Conservation (phyloP, 2,888 invertebrate genomes). For the Magallana nippona region DNA sequence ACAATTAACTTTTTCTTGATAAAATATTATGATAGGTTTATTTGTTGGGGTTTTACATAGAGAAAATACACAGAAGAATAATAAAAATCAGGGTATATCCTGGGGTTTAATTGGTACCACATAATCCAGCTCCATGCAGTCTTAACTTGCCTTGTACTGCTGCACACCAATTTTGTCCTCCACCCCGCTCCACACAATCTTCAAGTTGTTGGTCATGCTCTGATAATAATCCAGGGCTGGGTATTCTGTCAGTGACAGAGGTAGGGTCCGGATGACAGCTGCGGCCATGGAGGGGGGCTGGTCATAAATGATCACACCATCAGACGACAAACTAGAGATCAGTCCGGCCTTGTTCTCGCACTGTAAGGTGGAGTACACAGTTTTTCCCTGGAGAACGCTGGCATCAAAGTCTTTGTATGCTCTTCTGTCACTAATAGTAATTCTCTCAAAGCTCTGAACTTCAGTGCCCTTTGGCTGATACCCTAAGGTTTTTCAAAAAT, state of each 20-base stretch:
- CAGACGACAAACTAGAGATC: constrained; percentile 46
- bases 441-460: constrained; percentile 38
- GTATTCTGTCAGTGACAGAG: constrained; percentile 53
- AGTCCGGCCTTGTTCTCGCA: constrained; percentile 55
- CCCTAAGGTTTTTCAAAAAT: constrained; percentile 8
- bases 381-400: constrained; percentile 9
- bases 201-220: constrained; percentile 46
- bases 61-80: no score
- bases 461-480: constrained; percentile 46
- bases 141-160: constrained; percentile 50
- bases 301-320: constrained; percentile 56
- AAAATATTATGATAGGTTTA: no score
- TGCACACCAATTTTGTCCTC: constrained; percentile 51
- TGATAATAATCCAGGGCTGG: constrained; percentile 51
- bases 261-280: constrained; percentile 51
- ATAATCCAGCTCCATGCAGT: no score
- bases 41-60: no score
- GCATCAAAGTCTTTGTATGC: constrained; percentile 28
- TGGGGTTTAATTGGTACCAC: no score
- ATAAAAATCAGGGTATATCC: no score
- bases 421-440: neutral
- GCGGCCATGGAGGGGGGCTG: constrained; percentile 47
- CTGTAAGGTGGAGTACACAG: constrained; percentile 46
- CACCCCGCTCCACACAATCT: constrained; percentile 57
- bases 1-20: no score